A percentile compares a stretch with the other conserved stretches of the same genome.
Conservation (phyloP, 1,140 invertebrate species). For the Saccostrea glomerata region DNA sequence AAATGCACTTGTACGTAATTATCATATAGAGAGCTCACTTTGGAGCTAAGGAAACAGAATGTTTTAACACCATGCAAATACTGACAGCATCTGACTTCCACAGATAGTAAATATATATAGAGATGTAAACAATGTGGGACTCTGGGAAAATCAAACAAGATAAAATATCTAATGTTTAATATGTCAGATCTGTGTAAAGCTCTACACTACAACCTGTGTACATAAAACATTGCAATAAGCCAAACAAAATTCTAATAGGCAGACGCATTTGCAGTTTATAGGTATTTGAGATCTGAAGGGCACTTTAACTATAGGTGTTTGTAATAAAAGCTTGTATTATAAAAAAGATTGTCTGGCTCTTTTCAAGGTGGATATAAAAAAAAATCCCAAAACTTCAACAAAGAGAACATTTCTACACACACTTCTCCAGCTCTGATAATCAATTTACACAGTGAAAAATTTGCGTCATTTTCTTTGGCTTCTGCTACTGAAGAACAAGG, state of each 20-base stretch:
- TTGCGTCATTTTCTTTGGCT: too few species aligned
- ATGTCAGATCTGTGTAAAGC: not conserved
- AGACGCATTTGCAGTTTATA: too few species aligned
- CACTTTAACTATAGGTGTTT: too few species aligned
- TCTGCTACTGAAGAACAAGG: too few species aligned
- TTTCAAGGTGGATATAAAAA: too few species aligned
- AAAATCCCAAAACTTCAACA: too few species aligned
- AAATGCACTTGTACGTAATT: not conserved
- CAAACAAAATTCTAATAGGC: not conserved
- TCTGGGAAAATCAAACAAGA: constrained; percentile 11
- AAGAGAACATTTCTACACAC: too few species aligned
- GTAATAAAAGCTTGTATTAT: too few species aligned
- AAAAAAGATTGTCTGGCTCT: too few species aligned
- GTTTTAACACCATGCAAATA: not conserved
- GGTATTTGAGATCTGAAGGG: too few species aligned
- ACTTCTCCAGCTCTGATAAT: too few species aligned
- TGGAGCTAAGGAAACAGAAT: not conserved
- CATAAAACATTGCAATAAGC: not conserved
- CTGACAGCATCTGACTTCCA: not conserved
- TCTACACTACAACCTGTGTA: not conserved
- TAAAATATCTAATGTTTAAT: not conserved
- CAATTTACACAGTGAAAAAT: too few species aligned
- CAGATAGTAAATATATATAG: not conserved
- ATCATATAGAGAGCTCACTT: not conserved
- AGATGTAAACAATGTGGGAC: not conserved